Evolutionary conservation across 2,113 vertebrate species (phyloP).

Genomic region (Pluvianellus socialis): DNA sequence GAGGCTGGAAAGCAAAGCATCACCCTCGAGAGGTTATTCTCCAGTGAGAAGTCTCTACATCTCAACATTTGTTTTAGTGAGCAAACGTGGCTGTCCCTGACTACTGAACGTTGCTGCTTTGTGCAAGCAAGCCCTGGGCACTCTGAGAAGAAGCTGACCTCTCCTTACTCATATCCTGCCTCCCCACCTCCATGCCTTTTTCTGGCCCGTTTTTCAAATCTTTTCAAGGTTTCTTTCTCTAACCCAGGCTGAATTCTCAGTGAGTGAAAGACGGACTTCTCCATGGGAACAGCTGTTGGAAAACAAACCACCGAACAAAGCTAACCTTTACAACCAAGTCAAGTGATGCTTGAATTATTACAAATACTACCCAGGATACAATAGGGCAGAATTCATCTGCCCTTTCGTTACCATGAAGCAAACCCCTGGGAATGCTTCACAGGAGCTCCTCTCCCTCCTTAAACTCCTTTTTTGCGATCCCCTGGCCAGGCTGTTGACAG

Average conservation of each 20-base stretch:
- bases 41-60: background rate
- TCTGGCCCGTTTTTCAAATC: constrained; percentile 20
- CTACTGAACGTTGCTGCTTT: background rate
- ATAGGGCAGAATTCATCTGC: constrained; percentile 34
- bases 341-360: constrained; percentile 65
- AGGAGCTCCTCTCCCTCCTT: background rate
- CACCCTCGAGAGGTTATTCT: background rate
- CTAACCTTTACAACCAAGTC: constrained; percentile 66
- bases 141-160: constrained; percentile 35
- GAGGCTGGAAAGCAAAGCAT: background rate
- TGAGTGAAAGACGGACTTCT: constrained; percentile 53
- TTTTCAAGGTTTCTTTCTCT: constrained; percentile 21
- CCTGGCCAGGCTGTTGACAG: background rate
- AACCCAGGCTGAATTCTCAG: constrained; percentile 39
- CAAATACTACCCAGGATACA: constrained; percentile 34
- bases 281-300: constrained; percentile 72
- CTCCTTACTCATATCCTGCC: background rate
- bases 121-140: background rate
- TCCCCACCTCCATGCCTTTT: background rate
- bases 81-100: background rate
- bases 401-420: constrained; percentile 14
- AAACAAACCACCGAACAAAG: constrained; percentile 62
- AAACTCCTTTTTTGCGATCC: background rate
- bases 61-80: background rate
- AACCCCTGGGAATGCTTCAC: background rate